Conservation (phyloP, 2,888 invertebrate species). For the Torymus auratus region DNA sequence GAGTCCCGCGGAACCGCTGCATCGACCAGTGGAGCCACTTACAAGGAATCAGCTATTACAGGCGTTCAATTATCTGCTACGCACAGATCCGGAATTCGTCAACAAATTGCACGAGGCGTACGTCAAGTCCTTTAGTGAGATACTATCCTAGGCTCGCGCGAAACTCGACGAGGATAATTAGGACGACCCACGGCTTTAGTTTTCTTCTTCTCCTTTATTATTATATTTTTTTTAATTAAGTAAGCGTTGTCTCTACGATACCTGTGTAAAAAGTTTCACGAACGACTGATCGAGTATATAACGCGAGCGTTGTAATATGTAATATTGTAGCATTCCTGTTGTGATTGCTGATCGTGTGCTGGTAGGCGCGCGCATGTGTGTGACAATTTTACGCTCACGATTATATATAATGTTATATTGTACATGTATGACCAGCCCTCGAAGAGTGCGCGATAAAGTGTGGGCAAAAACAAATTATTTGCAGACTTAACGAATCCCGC, state of each 20-base stretch:
- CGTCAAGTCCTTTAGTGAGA: constrained; percentile 88
- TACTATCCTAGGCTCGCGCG: constrained; percentile 75
- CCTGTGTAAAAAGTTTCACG: constrained; percentile 36
- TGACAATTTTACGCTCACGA: constrained; percentile 59
- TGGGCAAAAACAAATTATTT: background rate
- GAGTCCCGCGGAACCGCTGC: constrained; percentile 67
- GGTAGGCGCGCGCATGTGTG: constrained; percentile 33
- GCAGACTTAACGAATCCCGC: constrained; percentile 2
- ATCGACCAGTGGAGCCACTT: constrained; percentile 83
- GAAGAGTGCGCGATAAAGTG: background rate
- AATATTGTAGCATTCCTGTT: constrained; percentile 48
- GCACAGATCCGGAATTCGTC: constrained; percentile 92
- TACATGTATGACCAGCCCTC: constrained; percentile 22
- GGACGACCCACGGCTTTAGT: constrained; percentile 42
- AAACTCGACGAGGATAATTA: background rate
- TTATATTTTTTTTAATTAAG: too few species aligned
- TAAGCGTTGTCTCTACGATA: constrained; percentile 14
- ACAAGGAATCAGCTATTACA: constrained; percentile 93
- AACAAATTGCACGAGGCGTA: constrained; percentile 95
- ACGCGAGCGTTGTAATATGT: constrained; percentile 21
- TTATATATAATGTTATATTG: constrained; percentile 25
- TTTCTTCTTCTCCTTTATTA: constrained; percentile 27
- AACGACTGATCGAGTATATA: constrained; percentile 25
- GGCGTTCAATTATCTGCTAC: constrained; percentile 90
- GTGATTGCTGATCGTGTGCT: constrained; percentile 1